Conservation (phyloP, 2,113 vertebrate genomes). For the Cottus gobio region DNA sequence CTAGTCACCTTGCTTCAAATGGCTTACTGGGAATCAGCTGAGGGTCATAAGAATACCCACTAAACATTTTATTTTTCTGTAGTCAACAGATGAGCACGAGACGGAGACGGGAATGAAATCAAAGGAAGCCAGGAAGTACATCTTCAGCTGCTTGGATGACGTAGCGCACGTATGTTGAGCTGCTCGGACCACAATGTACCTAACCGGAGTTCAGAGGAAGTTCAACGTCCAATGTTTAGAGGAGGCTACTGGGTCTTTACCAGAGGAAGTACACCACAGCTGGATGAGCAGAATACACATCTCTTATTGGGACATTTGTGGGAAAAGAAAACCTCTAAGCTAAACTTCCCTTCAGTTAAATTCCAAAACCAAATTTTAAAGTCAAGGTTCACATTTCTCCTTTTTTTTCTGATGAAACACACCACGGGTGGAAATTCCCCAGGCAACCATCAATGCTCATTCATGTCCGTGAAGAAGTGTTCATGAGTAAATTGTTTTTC, state of each 20-base stretch:
- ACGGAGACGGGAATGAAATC: constrained; percentile 98
- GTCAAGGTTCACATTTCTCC: constrained; percentile 15
- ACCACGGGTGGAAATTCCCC: constrained; percentile 54
- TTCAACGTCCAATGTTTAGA: constrained; percentile 36
- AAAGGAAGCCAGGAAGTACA: constrained; percentile 99
- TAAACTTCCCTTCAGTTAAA: constrained; percentile 21
- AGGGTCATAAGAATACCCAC: not conserved
- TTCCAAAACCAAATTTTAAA: constrained; percentile 10
- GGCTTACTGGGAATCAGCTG: not conserved
- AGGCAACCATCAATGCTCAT: not conserved
- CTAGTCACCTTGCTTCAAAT: not conserved
- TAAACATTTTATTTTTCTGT: constrained; percentile 51
- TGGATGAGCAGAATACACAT: constrained; percentile 9
- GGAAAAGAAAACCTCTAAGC: constrained; percentile 18
- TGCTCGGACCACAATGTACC: constrained; percentile 19
- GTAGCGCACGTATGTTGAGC: constrained; percentile 93
- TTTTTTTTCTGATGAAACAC: constrained; percentile 12
- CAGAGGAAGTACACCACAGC: constrained; percentile 37
- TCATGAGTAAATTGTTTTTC: not conserved
- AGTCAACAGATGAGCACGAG: constrained; percentile 98
- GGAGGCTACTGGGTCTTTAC: constrained; percentile 26
- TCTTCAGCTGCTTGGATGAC: constrained; percentile 99
- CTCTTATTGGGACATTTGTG: constrained; percentile 6
- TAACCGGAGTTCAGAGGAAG: constrained; percentile 30
- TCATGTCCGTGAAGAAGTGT: constrained; percentile 10